Base-by-base conservation (phyloP, 37 sponge, comb jelly and placozoan genomes). In the Hexactinellida sp. region DNA sequence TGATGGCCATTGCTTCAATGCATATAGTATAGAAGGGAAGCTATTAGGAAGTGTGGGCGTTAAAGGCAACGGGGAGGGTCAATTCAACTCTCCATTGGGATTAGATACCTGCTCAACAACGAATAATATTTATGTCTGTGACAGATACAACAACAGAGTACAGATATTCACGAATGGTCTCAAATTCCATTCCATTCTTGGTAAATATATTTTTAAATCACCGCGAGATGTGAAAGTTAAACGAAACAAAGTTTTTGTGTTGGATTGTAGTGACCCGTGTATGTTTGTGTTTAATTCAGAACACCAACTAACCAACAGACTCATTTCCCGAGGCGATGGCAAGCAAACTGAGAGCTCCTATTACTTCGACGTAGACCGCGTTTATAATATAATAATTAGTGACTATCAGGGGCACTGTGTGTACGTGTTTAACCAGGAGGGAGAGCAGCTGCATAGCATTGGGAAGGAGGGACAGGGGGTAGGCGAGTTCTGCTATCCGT, bases 281-380 rank as follows among this genome's bases (percentile, higher is more conserved):
- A 25, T 63, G 76, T 63, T 63, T 28, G 76, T 63, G 76, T 63
- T 63, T n/a, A 63, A n/a, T 63, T 63, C 76, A 63, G 76, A 63
- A 21, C 76, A 63, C 34, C 3, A 5, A 21, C 76, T 63, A 63
- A 23, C 34, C 32, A 63, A 63, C 76, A 63, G 76, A 63, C 76
- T 63, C 76, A 63, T 63, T 21, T 25, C 76, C 5, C 76, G 76
- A 25, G 76, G 76, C 13, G 30, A 63, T 63, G 76, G 28, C 30
- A 63, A 63, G 30, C 76, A 63, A 63, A 63, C 34, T 25, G 30
- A 63, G 28, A 63, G 30, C 13, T n/a, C 76, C 3, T 63, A 63
- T n/a, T 63, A n/a, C 34, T 63, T 63, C 76, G 76, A 63, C 34
- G 30, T 63, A 63, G 76, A 63, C 34, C 3, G 76, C 3, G 34